These are phyloP conservation scores for Pseudorectes ferrugineus DNA, from an alignment of 2,113 vertebrate genomes.

Conservation along the genomic window DNA sequence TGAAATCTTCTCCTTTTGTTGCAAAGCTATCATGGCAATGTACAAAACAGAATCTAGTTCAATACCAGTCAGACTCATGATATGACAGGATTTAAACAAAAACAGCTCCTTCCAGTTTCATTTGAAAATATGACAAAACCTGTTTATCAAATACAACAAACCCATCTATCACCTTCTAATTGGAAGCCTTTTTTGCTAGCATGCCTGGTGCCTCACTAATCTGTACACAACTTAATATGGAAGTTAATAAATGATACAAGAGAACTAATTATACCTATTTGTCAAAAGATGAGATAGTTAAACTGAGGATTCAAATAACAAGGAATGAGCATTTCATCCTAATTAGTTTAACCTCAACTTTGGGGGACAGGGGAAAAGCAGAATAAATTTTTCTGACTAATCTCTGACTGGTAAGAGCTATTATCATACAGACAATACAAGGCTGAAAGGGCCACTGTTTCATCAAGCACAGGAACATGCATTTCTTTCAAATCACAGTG, in stretches of 20 bases:
- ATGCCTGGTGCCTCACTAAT: conserved; percentile 51
- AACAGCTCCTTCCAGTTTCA: not conserved
- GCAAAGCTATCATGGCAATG: not conserved
- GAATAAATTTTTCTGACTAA: not conserved
- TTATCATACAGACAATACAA: not conserved
- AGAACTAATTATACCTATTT: conserved; percentile 73
- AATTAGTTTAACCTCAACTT: conserved; percentile 66
- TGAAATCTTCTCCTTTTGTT: not conserved
- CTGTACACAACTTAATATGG: conserved; percentile 54
- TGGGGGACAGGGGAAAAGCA: conserved; percentile 11
- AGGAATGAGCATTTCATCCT: conserved; percentile 62
- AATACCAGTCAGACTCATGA: not conserved
- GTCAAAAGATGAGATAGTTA: conserved; percentile 63
- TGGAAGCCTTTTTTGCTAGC: conserved; percentile 42
- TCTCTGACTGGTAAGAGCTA: not conserved
- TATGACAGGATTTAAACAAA: conserved; percentile 7
- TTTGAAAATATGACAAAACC: conserved; percentile 52
- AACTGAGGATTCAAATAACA: conserved; percentile 54
- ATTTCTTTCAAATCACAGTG: not conserved
- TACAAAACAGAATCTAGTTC: not conserved
- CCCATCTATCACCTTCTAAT: conserved; percentile 65
- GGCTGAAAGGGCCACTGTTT: not conserved
- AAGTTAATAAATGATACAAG: conserved; percentile 71
- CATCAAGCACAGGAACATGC: not conserved
- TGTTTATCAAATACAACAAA: conserved; percentile 57